Conservation (phyloP, 2,888 invertebrate genomes). For the Yponomeuta plumbellus region DNA sequence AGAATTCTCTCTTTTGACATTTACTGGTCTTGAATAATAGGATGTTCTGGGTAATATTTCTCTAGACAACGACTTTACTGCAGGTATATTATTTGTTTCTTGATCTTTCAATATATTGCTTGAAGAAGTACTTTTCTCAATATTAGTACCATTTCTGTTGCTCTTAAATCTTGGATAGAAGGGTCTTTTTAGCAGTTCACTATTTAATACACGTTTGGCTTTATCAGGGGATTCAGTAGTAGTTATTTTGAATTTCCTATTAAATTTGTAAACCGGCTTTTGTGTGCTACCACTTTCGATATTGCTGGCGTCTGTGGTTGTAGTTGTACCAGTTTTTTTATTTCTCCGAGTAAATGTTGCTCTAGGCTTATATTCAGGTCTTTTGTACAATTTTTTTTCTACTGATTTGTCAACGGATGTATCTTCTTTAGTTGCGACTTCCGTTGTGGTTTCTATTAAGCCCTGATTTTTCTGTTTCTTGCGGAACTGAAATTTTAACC, state of each 20-base stretch:
- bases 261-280: conserved; percentile 50
- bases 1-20: conserved; percentile 32
- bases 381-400: conserved; percentile 24
- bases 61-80: neutral
- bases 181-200: conserved; percentile 41
- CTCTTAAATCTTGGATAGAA: conserved; percentile 42
- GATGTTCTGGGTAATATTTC: conserved; percentile 49
- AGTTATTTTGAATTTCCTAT: conserved; percentile 53
- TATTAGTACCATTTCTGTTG: conserved; percentile 32
- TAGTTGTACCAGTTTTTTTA: conserved; percentile 41
- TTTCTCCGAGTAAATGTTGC: conserved; percentile 47
- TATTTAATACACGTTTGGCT: conserved; percentile 38
- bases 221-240: conserved; percentile 42
- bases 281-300: conserved; percentile 29
- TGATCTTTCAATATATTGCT: conserved; percentile 20
- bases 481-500: conserved; percentile 48
- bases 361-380: conserved; percentile 44
- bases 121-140: conserved; percentile 30
- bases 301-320: conserved; percentile 32
- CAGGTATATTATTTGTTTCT: neutral
- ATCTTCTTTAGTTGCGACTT: neutral
- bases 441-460: conserved; percentile 22
- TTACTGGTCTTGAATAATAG: conserved; percentile 53
- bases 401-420: neutral
- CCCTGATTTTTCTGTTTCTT: conserved; percentile 42